Conservation (phyloP, 1,140 invertebrate genomes). For the Danaus plexippus region DNA sequence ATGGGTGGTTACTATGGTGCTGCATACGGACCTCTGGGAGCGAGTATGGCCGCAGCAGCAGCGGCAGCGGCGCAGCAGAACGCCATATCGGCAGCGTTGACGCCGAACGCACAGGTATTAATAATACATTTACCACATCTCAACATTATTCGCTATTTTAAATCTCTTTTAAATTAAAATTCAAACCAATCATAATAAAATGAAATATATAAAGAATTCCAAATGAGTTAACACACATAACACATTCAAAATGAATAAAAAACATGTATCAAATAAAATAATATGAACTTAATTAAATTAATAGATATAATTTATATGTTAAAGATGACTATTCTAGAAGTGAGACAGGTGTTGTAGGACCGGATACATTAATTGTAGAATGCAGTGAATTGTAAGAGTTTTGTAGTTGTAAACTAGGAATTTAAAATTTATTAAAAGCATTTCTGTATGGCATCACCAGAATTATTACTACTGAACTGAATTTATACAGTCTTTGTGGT, state of each 20-base stretch:
- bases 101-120: slow-evolving; percentile 54
- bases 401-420: too few relatives aligned
- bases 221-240: too few relatives aligned
- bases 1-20: slow-evolving; percentile 65
- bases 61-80: slow-evolving; percentile 61
- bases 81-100: slow-evolving; percentile 54
- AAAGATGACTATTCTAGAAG: too few relatives aligned
- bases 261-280: neutral
- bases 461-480: too few relatives aligned
- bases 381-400: too few relatives aligned
- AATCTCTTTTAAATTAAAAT: neutral
- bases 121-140: neutral
- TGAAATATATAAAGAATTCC: neutral
- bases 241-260: too few relatives aligned
- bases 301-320: slow-evolving; percentile 2
- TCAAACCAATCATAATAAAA: slow-evolving; percentile 2
- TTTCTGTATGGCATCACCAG: too few relatives aligned
- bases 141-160: too few relatives aligned
- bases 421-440: too few relatives aligned
- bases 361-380: too few relatives aligned
- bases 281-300: neutral
- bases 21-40: slow-evolving; percentile 57
- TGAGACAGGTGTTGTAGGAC: too few relatives aligned
- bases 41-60: slow-evolving; percentile 62
- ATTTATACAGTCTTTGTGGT: too few relatives aligned